Percentiles rank a stretch among this genome's conserved stretches.
Conservation (phyloP, 2,888 invertebrate species). For the Catocala sponsa region DNA sequence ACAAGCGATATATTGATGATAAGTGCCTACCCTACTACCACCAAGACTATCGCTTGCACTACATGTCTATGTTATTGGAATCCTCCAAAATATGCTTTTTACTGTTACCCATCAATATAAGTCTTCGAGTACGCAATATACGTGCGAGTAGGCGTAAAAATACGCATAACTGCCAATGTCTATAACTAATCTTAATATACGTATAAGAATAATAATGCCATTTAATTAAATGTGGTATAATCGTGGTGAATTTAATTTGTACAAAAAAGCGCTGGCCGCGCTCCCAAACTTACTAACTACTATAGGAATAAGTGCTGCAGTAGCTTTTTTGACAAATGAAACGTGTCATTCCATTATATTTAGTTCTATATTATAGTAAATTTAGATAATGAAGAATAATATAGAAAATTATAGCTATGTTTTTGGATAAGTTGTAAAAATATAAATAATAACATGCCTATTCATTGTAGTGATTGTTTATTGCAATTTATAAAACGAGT, state of each 20-base stretch:
- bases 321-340: slow-evolving; percentile 31
- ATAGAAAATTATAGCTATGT: slow-evolving; percentile 29
- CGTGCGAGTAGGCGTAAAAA: not conserved
- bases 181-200: too few relatives aligned
- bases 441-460: slow-evolving; percentile 12
- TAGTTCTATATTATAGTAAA: slow-evolving; percentile 34
- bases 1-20: too few relatives aligned
- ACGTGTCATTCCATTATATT: slow-evolving; percentile 46
- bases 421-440: slow-evolving; percentile 27
- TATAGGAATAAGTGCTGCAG: slow-evolving; percentile 8
- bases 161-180: too few relatives aligned
- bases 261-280: slow-evolving; percentile 5
- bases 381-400: slow-evolving; percentile 37
- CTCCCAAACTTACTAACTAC: not conserved
- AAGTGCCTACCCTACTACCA: too few relatives aligned
- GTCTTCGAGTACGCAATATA: not conserved
- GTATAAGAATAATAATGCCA: too few relatives aligned
- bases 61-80: too few relatives aligned
- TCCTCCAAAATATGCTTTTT: too few relatives aligned
- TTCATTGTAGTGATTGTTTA: not conserved
- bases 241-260: slow-evolving; percentile 8
- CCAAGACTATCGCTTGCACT: too few relatives aligned
- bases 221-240: slow-evolving; percentile 1
- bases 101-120: not conserved
- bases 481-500: too few relatives aligned